A percentile compares a stretch with the other conserved stretches of the same genome.
Conservation (phyloP, 2,113 vertebrate genomes). For the Muntiacus muntjak region DNA sequence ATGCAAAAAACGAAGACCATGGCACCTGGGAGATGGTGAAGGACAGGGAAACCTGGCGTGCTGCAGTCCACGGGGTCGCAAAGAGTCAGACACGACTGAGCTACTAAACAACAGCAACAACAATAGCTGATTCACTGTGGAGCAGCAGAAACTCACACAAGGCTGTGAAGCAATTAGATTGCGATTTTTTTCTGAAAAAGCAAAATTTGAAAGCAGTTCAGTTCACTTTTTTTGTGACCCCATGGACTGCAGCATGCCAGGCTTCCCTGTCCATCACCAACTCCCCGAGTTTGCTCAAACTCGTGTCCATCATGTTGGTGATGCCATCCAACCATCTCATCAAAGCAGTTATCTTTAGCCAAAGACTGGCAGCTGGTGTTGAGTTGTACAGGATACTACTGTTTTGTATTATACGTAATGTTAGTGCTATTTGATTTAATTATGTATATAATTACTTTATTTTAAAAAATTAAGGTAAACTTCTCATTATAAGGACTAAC, state of each 20-base stretch:
- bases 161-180: background rate
- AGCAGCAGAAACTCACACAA: background rate
- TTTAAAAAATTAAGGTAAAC: background rate
- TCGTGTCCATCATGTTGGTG: fast-evolving
- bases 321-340: background rate
- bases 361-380: background rate
- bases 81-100: background rate
- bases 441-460: background rate
- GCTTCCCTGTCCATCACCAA: background rate
- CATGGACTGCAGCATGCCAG: background rate
- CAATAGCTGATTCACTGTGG: background rate
- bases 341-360: background rate
- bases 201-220: background rate
- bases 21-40: background rate
- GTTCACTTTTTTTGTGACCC: background rate
- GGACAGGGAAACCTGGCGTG: background rate
- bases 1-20: background rate
- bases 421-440: background rate
- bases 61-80: background rate
- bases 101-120: background rate
- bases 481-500: background rate
- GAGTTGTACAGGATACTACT: background rate
- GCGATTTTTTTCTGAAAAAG: background rate
- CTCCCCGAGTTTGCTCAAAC: background rate
- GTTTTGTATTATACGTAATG: background rate